Evolutionary conservation across 2,797 vertebrate genomes (phyloP).

Genomic region (Nannoperca obscura): DNA sequence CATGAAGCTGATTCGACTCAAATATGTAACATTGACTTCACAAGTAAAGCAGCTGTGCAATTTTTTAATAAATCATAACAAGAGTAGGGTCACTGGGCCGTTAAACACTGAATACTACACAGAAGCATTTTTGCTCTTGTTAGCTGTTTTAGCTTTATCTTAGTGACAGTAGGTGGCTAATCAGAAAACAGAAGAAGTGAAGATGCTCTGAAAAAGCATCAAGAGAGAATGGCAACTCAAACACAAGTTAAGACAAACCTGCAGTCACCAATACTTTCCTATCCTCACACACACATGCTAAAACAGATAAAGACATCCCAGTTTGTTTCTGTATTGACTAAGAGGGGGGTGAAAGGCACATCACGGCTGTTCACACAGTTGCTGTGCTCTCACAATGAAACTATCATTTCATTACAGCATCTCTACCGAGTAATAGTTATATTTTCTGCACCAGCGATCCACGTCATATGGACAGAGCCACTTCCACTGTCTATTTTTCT

Average conservation of each 20-base stretch:
- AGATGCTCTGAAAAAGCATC: background rate
- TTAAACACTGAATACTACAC: constrained; percentile 37
- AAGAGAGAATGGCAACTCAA: background rate
- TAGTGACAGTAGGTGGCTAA: background rate
- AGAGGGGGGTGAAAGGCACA: constrained; percentile 1
- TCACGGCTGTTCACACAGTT: constrained; percentile 24
- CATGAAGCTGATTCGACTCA: constrained; percentile 27
- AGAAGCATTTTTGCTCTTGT: constrained; percentile 4
- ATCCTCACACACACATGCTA: background rate
- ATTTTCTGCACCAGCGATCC: constrained; percentile 70
- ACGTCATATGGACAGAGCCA: constrained; percentile 59
- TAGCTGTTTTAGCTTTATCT: constrained; percentile 4
- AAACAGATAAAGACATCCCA: background rate
- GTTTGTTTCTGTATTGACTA: background rate
- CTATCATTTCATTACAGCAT: constrained; percentile 62
- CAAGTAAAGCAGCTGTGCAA: constrained; percentile 41
- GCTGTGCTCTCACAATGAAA: constrained; percentile 49
- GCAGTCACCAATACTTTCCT: background rate
- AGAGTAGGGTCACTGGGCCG: constrained; percentile 30
- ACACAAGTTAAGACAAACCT: constrained; percentile 7
- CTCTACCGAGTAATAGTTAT: constrained; percentile 63
- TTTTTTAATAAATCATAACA: constrained; percentile 68
- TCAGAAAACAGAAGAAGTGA: background rate
- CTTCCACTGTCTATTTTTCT: constrained; percentile 38
- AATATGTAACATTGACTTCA: constrained; percentile 45